These are phyloP conservation scores for Leptogaster cylindrica DNA, from an alignment of 2,888 invertebrate species.

Conservation along the genomic window DNA sequence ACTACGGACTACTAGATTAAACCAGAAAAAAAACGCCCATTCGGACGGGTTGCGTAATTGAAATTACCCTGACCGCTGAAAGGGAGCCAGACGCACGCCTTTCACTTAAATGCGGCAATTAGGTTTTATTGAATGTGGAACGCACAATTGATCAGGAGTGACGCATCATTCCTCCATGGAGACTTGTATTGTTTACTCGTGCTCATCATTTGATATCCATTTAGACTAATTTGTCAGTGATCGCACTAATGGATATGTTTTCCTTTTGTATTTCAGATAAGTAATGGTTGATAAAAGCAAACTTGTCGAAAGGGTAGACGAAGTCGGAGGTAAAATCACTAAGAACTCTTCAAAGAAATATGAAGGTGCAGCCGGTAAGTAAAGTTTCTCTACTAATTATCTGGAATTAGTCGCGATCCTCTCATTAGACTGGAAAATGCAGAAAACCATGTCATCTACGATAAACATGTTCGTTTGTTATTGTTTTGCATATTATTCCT, in stretches of 20 bases:
- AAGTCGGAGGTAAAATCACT: neutral
- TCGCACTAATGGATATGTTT: neutral
- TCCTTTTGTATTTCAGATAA: neutral
- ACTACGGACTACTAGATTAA: too few relatives aligned
- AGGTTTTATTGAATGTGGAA: neutral
- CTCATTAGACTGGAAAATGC: too few relatives aligned
- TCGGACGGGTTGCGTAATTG: too few relatives aligned
- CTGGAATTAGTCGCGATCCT: too few relatives aligned
- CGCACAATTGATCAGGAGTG: neutral
- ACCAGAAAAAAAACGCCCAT: too few relatives aligned
- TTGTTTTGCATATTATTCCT: too few relatives aligned
- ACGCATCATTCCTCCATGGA: neutral
- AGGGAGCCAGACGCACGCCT: too few relatives aligned
- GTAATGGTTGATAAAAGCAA: constrained; percentile 2
- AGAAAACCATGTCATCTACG: too few relatives aligned
- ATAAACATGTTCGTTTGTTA: too few relatives aligned
- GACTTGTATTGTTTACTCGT: neutral
- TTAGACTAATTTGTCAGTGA: neutral
- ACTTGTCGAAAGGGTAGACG: neutral
- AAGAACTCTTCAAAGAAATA: neutral
- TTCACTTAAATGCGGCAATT: neutral
- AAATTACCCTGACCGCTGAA: too few relatives aligned
- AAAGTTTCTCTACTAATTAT: neutral
- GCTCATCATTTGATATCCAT: neutral
- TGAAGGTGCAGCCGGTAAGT: neutral